A percentile compares a stretch with the other conserved stretches of the same genome.
Conservation (phyloP, 2,797 vertebrate genomes). For the Manis javanica region DNA sequence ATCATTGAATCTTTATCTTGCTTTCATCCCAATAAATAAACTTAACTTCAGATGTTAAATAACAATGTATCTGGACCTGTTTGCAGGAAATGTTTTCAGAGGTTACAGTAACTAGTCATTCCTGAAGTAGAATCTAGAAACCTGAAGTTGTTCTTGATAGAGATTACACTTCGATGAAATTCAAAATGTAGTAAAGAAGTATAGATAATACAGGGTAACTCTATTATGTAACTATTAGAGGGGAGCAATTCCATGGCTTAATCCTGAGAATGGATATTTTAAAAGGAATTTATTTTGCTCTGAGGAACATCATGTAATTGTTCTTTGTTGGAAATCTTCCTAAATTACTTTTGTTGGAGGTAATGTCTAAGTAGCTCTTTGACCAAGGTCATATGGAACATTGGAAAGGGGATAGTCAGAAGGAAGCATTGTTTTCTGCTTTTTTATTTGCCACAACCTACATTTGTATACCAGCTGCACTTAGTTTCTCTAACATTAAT, state of each 20-base stretch:
- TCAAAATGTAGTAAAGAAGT: not conserved
- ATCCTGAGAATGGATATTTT: not conserved
- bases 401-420: not conserved
- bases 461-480: not conserved
- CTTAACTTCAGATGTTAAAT: conserved; percentile 30
- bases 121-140: not conserved
- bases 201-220: not conserved
- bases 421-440: not conserved
- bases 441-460: not conserved
- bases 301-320: not conserved
- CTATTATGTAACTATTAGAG: not conserved
- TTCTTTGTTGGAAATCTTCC: not conserved
- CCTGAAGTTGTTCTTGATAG: not conserved
- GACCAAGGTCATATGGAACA: not conserved
- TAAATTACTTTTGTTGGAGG: not conserved
- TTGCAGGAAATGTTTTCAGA: conserved; percentile 30
- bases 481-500: not conserved
- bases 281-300: not conserved
- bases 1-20: conserved; percentile 25
- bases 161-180: not conserved
- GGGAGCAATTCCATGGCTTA: not conserved
- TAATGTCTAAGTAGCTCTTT: conserved; percentile 26
- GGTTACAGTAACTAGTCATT: not conserved
- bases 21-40: conserved; percentile 16
- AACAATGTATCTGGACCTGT: conserved; percentile 2